Conservation (phyloP, 2,797 vertebrate genomes). For the Sebastes alutus region DNA sequence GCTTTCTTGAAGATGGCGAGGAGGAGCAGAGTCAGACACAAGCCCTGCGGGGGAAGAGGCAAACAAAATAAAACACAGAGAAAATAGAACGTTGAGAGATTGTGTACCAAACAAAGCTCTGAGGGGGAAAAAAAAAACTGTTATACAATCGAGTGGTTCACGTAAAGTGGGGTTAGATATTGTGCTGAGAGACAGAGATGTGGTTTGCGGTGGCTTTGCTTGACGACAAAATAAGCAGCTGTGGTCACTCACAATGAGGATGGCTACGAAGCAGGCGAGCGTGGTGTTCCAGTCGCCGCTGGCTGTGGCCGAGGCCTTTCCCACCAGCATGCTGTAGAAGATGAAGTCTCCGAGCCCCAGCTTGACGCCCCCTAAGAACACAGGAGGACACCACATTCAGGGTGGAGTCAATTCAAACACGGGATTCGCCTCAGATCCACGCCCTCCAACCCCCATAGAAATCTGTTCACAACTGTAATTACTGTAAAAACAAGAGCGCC, state of each 20-base stretch:
- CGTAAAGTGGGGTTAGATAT: not conserved
- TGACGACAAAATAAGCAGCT: slow-evolving; percentile 42
- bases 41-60: slow-evolving; percentile 81
- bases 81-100: not conserved
- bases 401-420: slow-evolving; percentile 48
- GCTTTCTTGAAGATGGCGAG: slow-evolving; percentile 99
- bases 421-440: not conserved
- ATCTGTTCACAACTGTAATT: slow-evolving; percentile 64
- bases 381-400: slow-evolving; percentile 58
- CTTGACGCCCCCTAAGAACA: slow-evolving; percentile 93
- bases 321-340: slow-evolving; percentile 99
- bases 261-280: slow-evolving; percentile 97
- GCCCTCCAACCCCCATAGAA: slow-evolving; percentile 20
- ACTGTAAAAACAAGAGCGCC: slow-evolving; percentile 44
- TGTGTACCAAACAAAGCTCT: slow-evolving; percentile 33
- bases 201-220: not conserved
- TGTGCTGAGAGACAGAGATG: slow-evolving; percentile 8
- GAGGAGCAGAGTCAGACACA: slow-evolving; percentile 97
- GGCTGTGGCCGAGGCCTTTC: slow-evolving; percentile 96
- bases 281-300: slow-evolving; percentile 99
- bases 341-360: slow-evolving; percentile 98
- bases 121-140: not conserved
- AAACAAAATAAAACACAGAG: not conserved
- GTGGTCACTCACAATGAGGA: slow-evolving; percentile 93
- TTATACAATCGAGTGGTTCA: slow-evolving; percentile 27